Evolutionary conservation across 2,797 vertebrate genomes (phyloP), one percentile per base, ranked within the genome.

Genomic region (Myioborus melanocephalus): DNA sequence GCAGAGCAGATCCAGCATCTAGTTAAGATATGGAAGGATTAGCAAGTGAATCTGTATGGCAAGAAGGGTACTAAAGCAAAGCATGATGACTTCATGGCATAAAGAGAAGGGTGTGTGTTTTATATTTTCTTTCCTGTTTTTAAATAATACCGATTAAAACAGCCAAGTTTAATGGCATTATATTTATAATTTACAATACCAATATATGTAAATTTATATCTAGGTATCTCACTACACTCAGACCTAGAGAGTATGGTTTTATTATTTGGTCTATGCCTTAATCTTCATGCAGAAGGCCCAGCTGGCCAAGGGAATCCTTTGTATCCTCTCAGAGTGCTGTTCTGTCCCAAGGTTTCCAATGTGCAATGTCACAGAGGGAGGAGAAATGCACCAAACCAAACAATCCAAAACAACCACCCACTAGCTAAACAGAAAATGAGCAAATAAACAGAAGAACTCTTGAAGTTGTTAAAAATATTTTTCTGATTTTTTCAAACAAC

Each of bases 111-210:
- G 21, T 34, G 3, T 72, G 57, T 46, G 22, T 35, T 81, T 81
- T 64, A 19, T 66, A 60, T 68, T 94, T 95, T 91, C 34, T 70
- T 83, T 94, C 27, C 37, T 95, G 8, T 72, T 94, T 91, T 89
- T 86, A 97, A 93, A 81, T 86, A 70, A 73, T 81, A 55, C 49
- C 12, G 4, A 44, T 68, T 47, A 73, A 65, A 82, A 37, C 14
- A 70, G 17, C 10, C 8, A 23, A n/a, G 4, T 72, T 91, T 75
- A 39, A 57, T 59, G n/a, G 7, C 12, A 61, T 76, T 68, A 14
- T 85, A 57, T 71, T 66, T 86, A 27, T 76, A 55, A 66, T 79
- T 73, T 85, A 44, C 10, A 70, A 26, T 59, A 65, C 12, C 3
- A 43, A 44, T 57, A 47, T n/a, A 59, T 70, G 12, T 46, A 32